Percentiles rank a stretch among this genome's conserved stretches.
phyloP scores from a whole-genome alignment of 1,140 invertebrate genomes.

The Platyscapa corneri region DNA sequence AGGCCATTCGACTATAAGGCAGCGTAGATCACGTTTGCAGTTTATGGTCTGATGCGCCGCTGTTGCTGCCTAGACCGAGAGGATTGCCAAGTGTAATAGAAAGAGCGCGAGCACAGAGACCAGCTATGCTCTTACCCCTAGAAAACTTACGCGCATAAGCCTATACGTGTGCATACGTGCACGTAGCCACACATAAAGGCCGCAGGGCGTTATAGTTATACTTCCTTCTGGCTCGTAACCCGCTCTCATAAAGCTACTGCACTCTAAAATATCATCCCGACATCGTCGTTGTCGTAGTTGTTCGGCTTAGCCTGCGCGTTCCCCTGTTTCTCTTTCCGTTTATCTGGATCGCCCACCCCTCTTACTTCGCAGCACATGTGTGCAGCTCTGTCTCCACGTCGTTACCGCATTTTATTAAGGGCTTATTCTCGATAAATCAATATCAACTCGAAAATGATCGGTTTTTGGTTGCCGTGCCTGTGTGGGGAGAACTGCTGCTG shows the following conservation, averaged over 20 bases:
- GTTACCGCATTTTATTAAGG: conserved; percentile 73
- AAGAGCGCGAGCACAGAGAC: conserved; percentile 33
- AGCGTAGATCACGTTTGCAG: conserved; percentile 65
- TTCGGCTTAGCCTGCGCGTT: conserved; percentile 51
- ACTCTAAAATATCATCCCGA: conserved; percentile 69
- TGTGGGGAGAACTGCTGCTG: background rate
- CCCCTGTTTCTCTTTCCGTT: conserved; percentile 52
- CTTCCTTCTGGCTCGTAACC: conserved; percentile 74
- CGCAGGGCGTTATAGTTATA: conserved; percentile 70
- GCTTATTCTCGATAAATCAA: conserved; percentile 68
- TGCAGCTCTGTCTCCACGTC: conserved; percentile 70
- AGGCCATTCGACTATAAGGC: conserved; percentile 55
- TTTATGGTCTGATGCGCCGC: conserved; percentile 69
- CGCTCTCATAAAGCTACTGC: conserved; percentile 73
- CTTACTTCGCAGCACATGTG: background rate
- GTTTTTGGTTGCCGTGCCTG: background rate
- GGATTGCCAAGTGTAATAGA: conserved; percentile 58
- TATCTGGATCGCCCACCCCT: too few relatives aligned
- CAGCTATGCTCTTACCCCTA: background rate
- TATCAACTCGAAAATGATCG: background rate
- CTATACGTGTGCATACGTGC: conserved; percentile 10
- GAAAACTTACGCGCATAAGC: background rate
- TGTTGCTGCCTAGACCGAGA: conserved; percentile 66
- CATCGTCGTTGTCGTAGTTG: background rate
- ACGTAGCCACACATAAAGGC: conserved; percentile 52